These are phyloP conservation scores for Lasioglossum baleicum DNA, from an alignment of 1,140 invertebrate species.

Conservation along the genomic window DNA sequence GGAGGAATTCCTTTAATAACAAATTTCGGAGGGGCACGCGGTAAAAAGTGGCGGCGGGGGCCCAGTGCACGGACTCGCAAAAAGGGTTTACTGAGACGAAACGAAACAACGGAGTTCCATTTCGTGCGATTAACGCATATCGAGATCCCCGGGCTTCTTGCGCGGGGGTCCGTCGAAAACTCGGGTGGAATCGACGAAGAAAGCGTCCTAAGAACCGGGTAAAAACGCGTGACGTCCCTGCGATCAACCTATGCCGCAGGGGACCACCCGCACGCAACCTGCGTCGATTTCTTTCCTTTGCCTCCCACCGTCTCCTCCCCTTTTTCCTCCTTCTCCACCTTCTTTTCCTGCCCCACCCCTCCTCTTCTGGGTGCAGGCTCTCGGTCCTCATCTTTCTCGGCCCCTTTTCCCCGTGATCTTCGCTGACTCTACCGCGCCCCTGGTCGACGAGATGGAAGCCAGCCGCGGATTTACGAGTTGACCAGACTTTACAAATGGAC, in stretches of 20 bases:
- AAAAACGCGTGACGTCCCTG: slow-evolving; percentile 68
- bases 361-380: too few relatives aligned
- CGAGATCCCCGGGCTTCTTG: slow-evolving; percentile 3
- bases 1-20: not conserved
- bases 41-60: not conserved
- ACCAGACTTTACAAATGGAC: slow-evolving; percentile 56
- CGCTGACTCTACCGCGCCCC: too few relatives aligned
- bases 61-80: not conserved
- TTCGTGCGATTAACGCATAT: slow-evolving; percentile 24
- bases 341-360: slow-evolving; percentile 42
- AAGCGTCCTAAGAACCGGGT: slow-evolving; percentile 58
- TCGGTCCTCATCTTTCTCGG: slow-evolving; percentile 19
- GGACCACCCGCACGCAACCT: slow-evolving; percentile 75
- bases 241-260: slow-evolving; percentile 69
- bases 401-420: slow-evolving; percentile 19
- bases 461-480: slow-evolving; percentile 59
- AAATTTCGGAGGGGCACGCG: not conserved
- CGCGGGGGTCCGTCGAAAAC: not conserved
- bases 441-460: slow-evolving; percentile 12
- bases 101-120: slow-evolving; percentile 21
- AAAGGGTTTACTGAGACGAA: not conserved
- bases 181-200: slow-evolving; percentile 47
- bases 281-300: slow-evolving; percentile 64
- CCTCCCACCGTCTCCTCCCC: slow-evolving; percentile 50
- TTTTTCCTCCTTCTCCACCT: slow-evolving; percentile 54